Base-by-base conservation (phyloP, 2,888 invertebrate species). In the Cheilosia urbana region DNA sequence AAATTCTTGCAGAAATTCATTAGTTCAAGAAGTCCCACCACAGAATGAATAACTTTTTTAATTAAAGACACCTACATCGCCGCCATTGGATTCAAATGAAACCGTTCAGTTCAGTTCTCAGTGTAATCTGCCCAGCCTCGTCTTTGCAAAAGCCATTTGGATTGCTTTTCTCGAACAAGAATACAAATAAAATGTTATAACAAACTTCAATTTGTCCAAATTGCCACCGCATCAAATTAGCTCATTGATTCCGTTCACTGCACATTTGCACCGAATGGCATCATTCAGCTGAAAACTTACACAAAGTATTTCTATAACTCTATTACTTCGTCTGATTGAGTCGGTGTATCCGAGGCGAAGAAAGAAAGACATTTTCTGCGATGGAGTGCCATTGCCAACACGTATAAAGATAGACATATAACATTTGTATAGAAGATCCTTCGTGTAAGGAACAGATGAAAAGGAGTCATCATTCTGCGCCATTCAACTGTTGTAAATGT, bases 221-320 rank as follows among this genome's bases (percentile, higher is more conserved):
- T 81, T 81, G 81, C 76, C 81, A 77, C 85, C 81, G 71, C 81
- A 76, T 85, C 72, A 81, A 85, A 85, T 85, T 77, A 81, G 81
- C 81, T 77, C 81, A 85, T 68, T 85, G 85, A 81, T 81, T 80
- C 68, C 47, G 76, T 81, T 76, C 81, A 77, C 58, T 81, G 81
- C 76, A 81, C 68, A 81, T 81, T 68, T 81, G 68, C 81, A 81
- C 30, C 42, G 47, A 80, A 81, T 65, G 81, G 69, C 80, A 76
- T 42, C 81, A 72, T 81, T 76, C 60, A 76, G 51, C 30, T 75
- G 58, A 62, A 71, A 79, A 71, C 63, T 73, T 75, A 58, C 75
- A 71, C 69, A 75, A 65, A 66, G 78, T 75, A 65, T 76, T 80
- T 79, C 84, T 76, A 71, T 85, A 85, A 77, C 57, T 42, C 55